phyloP scores from a whole-genome alignment of 2,797 vertebrate species.

The Tachyglossus aculeatus region DNA sequence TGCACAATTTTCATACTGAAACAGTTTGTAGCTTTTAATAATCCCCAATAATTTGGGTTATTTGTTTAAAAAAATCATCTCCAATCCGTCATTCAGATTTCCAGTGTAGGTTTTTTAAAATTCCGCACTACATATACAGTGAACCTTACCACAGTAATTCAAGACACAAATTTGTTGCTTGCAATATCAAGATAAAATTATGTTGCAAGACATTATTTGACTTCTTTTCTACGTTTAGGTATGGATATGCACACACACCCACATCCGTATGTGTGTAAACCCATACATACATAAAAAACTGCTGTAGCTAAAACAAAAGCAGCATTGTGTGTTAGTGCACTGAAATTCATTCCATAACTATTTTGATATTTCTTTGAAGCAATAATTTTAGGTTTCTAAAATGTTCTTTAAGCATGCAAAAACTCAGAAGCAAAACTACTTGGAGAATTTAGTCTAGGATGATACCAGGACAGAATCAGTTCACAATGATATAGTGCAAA shows the following conservation, averaged over 20 bases:
- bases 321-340: constrained; percentile 56
- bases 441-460: constrained; percentile 24
- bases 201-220: constrained; percentile 21
- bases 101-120: background rate
- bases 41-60: constrained; percentile 2
- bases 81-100: constrained; percentile 8
- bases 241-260: too few relatives aligned
- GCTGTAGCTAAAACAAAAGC: constrained; percentile 56
- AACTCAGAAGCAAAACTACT: constrained; percentile 7
- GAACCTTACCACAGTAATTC: constrained; percentile 23
- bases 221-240: too few relatives aligned
- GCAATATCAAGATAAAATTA: constrained; percentile 32
- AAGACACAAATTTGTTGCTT: constrained; percentile 22
- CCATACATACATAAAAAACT: constrained; percentile 54
- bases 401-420: constrained; percentile 40
- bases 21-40: constrained; percentile 38
- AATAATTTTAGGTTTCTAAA: constrained; percentile 52
- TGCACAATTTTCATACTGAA: constrained; percentile 56
- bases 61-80: background rate
- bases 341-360: constrained; percentile 51
- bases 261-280: constrained; percentile 46
- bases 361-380: constrained; percentile 25
- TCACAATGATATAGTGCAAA: background rate
- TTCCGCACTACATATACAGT: background rate
- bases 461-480: constrained; percentile 18